Conservation (phyloP, 2,113 vertebrate species). For the Tauraco erythrolophus region DNA sequence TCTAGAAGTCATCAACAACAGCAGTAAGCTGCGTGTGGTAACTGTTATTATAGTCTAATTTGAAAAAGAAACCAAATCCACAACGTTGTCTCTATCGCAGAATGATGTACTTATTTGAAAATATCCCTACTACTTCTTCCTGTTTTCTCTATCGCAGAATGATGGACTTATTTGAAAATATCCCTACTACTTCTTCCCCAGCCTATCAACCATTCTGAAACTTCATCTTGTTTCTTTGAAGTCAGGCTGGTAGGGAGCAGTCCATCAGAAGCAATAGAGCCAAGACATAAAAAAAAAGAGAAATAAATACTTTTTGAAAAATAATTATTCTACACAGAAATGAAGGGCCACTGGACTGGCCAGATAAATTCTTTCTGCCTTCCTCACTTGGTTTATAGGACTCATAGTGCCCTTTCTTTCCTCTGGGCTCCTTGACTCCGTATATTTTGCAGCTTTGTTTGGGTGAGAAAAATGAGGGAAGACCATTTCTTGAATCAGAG, state of each 20-base stretch:
- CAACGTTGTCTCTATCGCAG: not conserved
- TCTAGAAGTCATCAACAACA: not conserved
- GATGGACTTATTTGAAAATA: not conserved
- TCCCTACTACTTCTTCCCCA: not conserved
- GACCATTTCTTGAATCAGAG: not conserved
- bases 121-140: not conserved
- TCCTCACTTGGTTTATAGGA: not conserved
- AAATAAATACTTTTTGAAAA: not conserved
- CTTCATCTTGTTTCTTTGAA: not conserved
- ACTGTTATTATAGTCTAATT: not conserved
- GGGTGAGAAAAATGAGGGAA: not conserved
- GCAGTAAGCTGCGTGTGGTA: not conserved
- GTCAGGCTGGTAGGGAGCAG: not conserved
- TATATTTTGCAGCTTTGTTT: not conserved
- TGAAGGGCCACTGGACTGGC: not conserved
- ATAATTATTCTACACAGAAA: not conserved
- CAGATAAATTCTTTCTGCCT: not conserved
- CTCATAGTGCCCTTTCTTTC: rapidly evolving
- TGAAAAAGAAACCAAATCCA: not conserved
- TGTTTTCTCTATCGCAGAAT: not conserved
- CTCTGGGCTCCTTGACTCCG: not conserved
- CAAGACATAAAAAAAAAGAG: not conserved
- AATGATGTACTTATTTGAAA: not conserved
- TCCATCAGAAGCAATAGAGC: not conserved
- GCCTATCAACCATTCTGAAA: not conserved